A percentile compares a stretch with the other conserved stretches of the same genome.
Conservation (phyloP, 2,113 vertebrate species). For the Athene cunicularia region DNA sequence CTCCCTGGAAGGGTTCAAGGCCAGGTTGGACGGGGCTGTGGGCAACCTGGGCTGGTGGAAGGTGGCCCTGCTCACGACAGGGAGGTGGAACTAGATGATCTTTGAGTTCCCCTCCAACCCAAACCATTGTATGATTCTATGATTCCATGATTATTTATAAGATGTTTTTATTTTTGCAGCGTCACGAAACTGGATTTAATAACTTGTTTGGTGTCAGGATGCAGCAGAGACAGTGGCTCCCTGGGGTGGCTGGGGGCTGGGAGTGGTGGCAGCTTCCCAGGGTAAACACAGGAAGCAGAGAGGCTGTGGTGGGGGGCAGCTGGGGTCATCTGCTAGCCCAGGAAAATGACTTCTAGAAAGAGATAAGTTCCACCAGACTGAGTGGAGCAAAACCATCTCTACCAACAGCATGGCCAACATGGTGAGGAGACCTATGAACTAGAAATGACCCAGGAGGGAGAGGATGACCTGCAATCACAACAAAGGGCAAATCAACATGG, state of each 20-base stretch:
- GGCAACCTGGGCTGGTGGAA: too few relatives aligned
- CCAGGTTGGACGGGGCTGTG: too few relatives aligned
- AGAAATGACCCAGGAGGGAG: neutral
- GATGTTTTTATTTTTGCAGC: neutral
- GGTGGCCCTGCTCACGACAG: too few relatives aligned
- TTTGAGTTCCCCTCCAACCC: too few relatives aligned
- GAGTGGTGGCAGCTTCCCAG: fast-evolving
- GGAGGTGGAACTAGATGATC: too few relatives aligned
- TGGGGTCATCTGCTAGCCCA: neutral
- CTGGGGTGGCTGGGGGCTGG: neutral
- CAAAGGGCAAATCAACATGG: neutral
- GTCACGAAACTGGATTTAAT: neutral
- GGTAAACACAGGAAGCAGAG: neutral
- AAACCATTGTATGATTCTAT: too few relatives aligned
- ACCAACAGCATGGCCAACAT: neutral
- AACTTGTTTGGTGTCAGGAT: neutral
- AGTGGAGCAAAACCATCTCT: neutral
- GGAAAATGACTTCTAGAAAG: neutral
- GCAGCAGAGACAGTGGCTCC: neutral
- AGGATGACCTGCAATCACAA: neutral
- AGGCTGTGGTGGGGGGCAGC: neutral
- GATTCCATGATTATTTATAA: neutral
- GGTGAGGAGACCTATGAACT: neutral
- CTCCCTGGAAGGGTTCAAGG: too few relatives aligned
- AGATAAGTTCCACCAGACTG: neutral